These are phyloP conservation scores for Reticulitermes lucifugus DNA, from an alignment of 2,888 invertebrate species.

Conservation along the genomic window DNA sequence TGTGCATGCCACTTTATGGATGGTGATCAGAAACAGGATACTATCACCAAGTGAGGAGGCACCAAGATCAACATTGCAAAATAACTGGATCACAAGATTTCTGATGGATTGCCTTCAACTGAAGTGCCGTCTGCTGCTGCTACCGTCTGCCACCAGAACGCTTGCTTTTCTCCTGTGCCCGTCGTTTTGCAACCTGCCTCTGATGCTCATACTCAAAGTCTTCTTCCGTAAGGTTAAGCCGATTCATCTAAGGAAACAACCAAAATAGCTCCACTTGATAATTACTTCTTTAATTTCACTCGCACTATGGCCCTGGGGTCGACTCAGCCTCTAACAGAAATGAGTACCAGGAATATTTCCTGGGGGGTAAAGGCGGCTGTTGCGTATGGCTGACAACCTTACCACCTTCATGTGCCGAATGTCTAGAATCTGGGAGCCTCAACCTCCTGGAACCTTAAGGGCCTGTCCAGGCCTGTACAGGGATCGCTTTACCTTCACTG, in stretches of 20 bases:
- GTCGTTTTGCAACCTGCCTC: slow-evolving; percentile 77
- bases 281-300: too few relatives aligned
- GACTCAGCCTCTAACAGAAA: too few relatives aligned
- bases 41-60: slow-evolving; percentile 21
- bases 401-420: too few relatives aligned
- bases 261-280: neutral
- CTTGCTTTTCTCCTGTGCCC: slow-evolving; percentile 54
- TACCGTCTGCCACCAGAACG: slow-evolving; percentile 35
- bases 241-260: slow-evolving; percentile 69
- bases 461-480: too few relatives aligned
- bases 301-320: too few relatives aligned
- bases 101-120: neutral
- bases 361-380: too few relatives aligned
- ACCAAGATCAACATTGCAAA: neutral
- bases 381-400: too few relatives aligned
- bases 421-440: too few relatives aligned
- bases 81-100: neutral
- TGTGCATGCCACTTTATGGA: neutral
- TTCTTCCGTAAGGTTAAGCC: slow-evolving; percentile 84
- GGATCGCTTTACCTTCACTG: too few relatives aligned
- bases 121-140: neutral
- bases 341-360: too few relatives aligned
- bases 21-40: neutral
- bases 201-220: slow-evolving; percentile 93
- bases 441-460: too few relatives aligned